Percentiles rank a stretch among this genome's conserved stretches.
Conservation (phyloP, 2,797 vertebrate species). For the Lagorchestes hirsutus region DNA sequence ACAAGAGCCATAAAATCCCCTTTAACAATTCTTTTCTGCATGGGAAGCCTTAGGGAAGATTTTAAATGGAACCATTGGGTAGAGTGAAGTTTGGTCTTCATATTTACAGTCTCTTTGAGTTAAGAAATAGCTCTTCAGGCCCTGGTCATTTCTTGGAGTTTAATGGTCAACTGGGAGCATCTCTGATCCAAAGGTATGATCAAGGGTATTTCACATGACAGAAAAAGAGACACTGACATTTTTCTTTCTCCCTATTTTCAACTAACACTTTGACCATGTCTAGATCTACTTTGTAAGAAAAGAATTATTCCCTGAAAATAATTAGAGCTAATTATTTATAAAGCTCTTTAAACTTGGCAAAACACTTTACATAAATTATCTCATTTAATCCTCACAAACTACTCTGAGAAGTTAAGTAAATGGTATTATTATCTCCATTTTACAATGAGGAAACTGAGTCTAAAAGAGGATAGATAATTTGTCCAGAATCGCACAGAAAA, state of each 20-base stretch:
- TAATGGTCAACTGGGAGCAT: neutral
- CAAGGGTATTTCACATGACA: neutral
- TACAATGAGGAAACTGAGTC: neutral
- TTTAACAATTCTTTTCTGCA: slow-evolving; percentile 52
- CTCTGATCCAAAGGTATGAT: neutral
- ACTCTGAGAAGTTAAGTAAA: neutral
- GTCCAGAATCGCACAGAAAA: neutral
- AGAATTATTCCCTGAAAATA: neutral
- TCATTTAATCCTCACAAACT: slow-evolving; percentile 2
- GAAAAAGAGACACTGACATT: neutral
- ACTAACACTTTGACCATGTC: neutral
- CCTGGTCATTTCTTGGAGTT: neutral
- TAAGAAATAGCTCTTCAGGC: neutral
- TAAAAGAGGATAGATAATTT: neutral
- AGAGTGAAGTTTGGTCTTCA: slow-evolving; percentile 16
- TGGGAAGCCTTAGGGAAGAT: slow-evolving; percentile 62
- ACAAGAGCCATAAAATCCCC: slow-evolving; percentile 52
- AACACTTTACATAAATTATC: neutral
- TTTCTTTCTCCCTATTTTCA: neutral
- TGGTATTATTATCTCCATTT: neutral
- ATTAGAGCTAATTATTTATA: neutral
- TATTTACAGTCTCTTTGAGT: slow-evolving; percentile 26
- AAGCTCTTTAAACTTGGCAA: neutral
- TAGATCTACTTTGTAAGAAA: neutral
- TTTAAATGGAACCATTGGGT: slow-evolving; percentile 62